Base-by-base conservation (phyloP, 2,888 invertebrate genomes). In the Tetanocera ferruginea region DNA sequence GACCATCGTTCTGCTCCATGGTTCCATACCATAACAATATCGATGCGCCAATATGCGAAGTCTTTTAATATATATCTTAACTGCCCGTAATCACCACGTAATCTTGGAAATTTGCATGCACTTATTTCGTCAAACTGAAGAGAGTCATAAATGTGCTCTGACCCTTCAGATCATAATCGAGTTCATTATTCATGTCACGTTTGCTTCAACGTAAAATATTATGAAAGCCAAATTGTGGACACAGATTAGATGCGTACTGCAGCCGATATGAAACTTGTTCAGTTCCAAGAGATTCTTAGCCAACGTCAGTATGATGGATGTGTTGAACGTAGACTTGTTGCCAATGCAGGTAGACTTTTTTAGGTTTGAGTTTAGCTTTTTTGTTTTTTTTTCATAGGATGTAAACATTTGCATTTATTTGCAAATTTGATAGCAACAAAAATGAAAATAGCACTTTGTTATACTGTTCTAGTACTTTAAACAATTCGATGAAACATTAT, bases 181-280 rank as follows among this genome's bases (percentile, higher is more conserved):
- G 76, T 82, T 86, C 85, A 87, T 87, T 87, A 87, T 87, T 86
- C 87, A 85, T 83, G 83, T 87, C 87, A 87, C 87, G 87, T 87
- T 85, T 86, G 83, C 83, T 80, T 80, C 14, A 14, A 31, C 64
- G 72, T 69, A 64, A 62, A 79, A 74, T 71, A 71, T 71, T 64
- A 51, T 71, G 71, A 62, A 69, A 71, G 71, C 70, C 62, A 76
- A 76, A 76, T 76, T 67, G 76, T 76, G 62, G 71, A 71, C 64
- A 55, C 66, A 75, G 66, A 75, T 75, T 75, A 75, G 75, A 75
- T 67, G 25, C 55, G 66, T 75, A 34, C 55, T 55, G 51, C 43
- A 55, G 31, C 5, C 64, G 64, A 74, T 72, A 49, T 49, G 62
- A 19, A 43, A 17, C 23, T 9, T 28, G 17, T 55, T 55, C 52